Evolutionary conservation across 2,797 vertebrate genomes (phyloP).

Genomic region (Borostomias antarcticus): DNA sequence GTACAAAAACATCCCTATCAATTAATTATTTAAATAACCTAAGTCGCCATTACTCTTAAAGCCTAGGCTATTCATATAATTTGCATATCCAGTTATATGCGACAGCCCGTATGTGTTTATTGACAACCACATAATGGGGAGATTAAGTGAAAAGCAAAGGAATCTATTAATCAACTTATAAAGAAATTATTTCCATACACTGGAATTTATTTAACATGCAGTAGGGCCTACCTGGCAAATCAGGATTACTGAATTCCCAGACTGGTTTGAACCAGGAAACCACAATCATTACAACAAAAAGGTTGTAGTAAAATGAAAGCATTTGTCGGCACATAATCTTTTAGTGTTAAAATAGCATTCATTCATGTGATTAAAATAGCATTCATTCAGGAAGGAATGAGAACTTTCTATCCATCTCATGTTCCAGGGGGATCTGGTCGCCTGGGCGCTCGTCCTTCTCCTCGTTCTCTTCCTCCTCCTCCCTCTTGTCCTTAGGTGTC

Average conservation of each 20-base stretch:
- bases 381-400: no score
- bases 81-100: no score
- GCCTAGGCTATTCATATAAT: no score
- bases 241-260: background rate
- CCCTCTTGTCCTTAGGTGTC: constrained; percentile 52
- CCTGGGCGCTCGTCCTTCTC: background rate
- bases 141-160: background rate
- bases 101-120: no score
- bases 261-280: background rate
- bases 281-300: background rate
- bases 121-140: background rate
- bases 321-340: no score
- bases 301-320: no score
- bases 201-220: background rate
- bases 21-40: no score
- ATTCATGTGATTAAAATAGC: no score
- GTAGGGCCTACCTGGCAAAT: background rate
- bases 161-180: background rate
- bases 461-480: constrained; percentile 19
- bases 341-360: no score
- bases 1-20: no score
- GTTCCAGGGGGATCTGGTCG: background rate
- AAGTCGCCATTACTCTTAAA: no score
- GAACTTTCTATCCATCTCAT: constrained; percentile 1
- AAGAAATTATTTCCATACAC: background rate